Evolutionary conservation across 2,113 vertebrate genomes (phyloP).

Genomic region (Cacatua alba): DNA sequence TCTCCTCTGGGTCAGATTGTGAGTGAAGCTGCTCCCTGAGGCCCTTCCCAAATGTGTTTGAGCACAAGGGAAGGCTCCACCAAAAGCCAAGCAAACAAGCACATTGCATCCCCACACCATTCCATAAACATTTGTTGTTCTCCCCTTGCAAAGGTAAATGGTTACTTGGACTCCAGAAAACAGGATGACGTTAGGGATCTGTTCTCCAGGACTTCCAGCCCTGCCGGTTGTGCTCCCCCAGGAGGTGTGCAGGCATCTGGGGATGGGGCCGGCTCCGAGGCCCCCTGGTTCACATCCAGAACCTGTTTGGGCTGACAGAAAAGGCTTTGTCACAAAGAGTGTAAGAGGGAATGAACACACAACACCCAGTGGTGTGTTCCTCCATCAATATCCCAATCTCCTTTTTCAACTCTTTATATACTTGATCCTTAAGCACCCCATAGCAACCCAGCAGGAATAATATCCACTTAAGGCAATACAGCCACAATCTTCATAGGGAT

Average conservation of each 20-base stretch:
- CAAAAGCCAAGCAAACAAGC: background rate
- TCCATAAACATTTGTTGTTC: background rate
- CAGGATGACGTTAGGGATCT: background rate
- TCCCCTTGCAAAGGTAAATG: background rate
- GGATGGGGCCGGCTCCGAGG: background rate
- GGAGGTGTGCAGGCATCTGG: background rate
- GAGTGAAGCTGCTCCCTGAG: background rate
- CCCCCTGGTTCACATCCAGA: background rate
- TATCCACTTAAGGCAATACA: background rate
- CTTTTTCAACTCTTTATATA: background rate
- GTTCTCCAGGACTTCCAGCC: background rate
- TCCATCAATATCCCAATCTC: background rate
- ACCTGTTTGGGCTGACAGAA: background rate
- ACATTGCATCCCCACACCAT: background rate
- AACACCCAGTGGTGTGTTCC: background rate
- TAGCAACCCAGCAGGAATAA: background rate
- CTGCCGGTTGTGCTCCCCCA: accelerated
- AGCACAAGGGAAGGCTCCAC: background rate
- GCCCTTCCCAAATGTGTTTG: background rate
- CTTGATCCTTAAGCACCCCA: background rate
- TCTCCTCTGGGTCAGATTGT: background rate
- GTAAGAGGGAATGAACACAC: background rate
- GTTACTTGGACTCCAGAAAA: background rate
- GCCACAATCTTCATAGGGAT: background rate
- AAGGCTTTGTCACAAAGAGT: background rate